A percentile compares a stretch with the other conserved stretches of the same genome.
Evolutionary conservation across 2,797 vertebrate species (phyloP).

Genomic region (Heliangelus exortis): DNA sequence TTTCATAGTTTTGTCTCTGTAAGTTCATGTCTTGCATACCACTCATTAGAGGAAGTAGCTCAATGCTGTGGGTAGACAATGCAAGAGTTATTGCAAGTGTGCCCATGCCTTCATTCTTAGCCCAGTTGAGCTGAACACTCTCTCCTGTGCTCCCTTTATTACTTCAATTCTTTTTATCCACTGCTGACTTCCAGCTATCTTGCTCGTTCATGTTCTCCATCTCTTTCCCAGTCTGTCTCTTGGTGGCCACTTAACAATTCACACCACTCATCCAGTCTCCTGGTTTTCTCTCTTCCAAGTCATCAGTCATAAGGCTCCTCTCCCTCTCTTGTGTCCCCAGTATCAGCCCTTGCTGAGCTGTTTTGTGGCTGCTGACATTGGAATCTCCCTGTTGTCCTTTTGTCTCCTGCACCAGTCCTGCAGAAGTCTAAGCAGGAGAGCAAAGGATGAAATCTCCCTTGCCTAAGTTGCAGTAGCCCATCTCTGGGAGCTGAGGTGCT

Average conservation of each 20-base stretch:
- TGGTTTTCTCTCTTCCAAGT: background rate
- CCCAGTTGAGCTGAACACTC: background rate
- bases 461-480: background rate
- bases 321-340: background rate
- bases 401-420: background rate
- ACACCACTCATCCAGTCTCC: background rate
- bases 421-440: background rate
- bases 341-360: background rate
- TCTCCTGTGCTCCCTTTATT: background rate
- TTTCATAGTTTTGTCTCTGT: background rate
- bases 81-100: background rate
- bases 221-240: background rate
- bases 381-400: background rate
- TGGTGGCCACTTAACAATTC: background rate
- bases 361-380: background rate
- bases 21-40: background rate
- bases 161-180: background rate
- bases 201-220: background rate
- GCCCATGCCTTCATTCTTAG: background rate
- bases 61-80: background rate
- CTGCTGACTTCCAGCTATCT: background rate
- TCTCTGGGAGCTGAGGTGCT: background rate
- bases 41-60: background rate
- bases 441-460: background rate
- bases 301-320: background rate